Evolutionary conservation across 2,113 vertebrate genomes (phyloP), one percentile per base, ranked within the genome.

Genomic region (Centropus bengalensis): DNA sequence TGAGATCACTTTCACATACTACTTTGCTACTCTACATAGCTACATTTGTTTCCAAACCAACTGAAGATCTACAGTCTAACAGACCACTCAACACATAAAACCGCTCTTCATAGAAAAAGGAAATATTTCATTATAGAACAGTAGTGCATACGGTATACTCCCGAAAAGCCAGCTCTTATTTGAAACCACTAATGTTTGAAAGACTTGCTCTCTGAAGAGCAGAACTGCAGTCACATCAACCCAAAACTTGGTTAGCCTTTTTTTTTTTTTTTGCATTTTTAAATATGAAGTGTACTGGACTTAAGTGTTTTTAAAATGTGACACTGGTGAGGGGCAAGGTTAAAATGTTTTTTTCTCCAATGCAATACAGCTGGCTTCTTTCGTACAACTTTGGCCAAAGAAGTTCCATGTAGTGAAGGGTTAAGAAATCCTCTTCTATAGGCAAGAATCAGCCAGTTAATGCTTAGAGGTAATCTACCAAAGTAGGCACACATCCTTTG

Each of bases 1-100:
- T 97, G 95, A 98, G 96, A 97, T 97, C 98, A 98, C 98, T 97
- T 97, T 96, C 98, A 98, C 96, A 94, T 86, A 98, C 95, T 97
- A 97, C 94, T 85, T 91, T 63, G 91, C 97, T 97, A 97, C 98
- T 96, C 97, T 98, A 97, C 96, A 92, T 73, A 95, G 96, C 97
- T 98, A 98, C 97, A 97, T 97, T 83, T 83, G 96, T 97, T 97
- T 97, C 96, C 97, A 98, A 97, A 97, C 36, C 92, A 97, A 77
- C 70, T 96, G 75, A 98, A 97, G 92, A 97, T 95, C 97, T 97
- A 98, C 44, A 86, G 94, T 94, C 95, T 93, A 97, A 96, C 94
- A 96, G 88, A 92, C 97, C 96, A 98, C 97, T 96, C 97, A 97
- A 95, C 96, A 97, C 96, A 93, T 96, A 96, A 96, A 95, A 97